Percentiles rank a stretch among this genome's conserved stretches.
phyloP scores from a whole-genome alignment of 1,140 invertebrate species.

The Euwallacea fornicatus region DNA sequence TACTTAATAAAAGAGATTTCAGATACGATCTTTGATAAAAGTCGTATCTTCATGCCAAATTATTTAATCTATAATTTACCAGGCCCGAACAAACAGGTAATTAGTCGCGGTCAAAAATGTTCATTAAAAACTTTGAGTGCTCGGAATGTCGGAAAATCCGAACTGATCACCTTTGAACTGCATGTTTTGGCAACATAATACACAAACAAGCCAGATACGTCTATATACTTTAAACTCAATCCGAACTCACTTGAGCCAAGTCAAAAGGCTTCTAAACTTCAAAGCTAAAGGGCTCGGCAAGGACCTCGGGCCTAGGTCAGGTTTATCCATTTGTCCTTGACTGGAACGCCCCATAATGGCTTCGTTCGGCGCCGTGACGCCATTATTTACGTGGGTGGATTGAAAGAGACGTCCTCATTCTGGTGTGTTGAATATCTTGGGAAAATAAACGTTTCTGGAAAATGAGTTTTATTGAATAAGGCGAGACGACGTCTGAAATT shows the following conservation, averaged over 20 bases:
- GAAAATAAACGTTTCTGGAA: too few species aligned
- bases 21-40: not conserved
- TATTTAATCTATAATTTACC: not conserved
- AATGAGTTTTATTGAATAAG: too few species aligned
- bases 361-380: not conserved
- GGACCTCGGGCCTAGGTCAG: not conserved
- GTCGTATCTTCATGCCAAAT: not conserved
- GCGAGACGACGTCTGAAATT: too few species aligned
- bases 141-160: not conserved
- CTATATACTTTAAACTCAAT: not conserved
- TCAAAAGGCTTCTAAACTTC: not conserved
- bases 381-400: not conserved
- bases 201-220: not conserved
- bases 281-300: not conserved
- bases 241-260: not conserved
- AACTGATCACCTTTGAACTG: not conserved
- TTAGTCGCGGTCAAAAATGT: too few species aligned
- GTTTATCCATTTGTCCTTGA: slow-evolving; percentile 6
- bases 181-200: not conserved
- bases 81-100: too few species aligned
- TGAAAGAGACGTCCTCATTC: not conserved
- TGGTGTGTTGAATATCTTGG: too few species aligned
- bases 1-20: not conserved
- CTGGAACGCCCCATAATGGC: not conserved
- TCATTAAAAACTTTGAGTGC: not conserved